Evolutionary conservation across 2,888 invertebrate genomes (phyloP), one percentile per base, ranked within the genome.

Genomic region (Rapana venosa): DNA sequence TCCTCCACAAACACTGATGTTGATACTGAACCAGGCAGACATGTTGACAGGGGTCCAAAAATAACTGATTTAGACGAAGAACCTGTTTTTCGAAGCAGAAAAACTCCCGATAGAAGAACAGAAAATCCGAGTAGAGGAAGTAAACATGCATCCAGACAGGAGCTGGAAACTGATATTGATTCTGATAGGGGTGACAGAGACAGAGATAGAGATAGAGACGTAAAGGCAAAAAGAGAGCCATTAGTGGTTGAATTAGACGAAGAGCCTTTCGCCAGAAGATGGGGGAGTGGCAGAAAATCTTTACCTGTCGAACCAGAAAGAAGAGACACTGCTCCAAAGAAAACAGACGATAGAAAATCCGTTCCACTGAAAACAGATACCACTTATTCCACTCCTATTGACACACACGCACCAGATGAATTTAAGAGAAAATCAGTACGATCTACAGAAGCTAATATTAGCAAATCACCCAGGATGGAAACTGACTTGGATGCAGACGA

Each of bases 221-320:
- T 83, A 26, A 83, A 83, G 81, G 15, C 26, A 8, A 83, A 83
- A 83, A 11, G 36, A 13, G 26, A 83, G 4, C 81, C 81, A 0
- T 11, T 83, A 6, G 17, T 83, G n/a, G 84, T 58, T 8, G 84
- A 85, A 30, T n/a, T 85, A 58, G 84, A 85, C 0, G 84, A 85
- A 30, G 84, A 85, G 58, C 84, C 84, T 35, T 58, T 85, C 58
- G 56, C 30, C 47, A 47, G 81, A 58, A 85, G 84, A 85, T 22
- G 79, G 35, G 83, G 58, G n/a, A 85, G 84, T 20, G 30, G 20
- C 15, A 86, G 58, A n/a, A 30, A 6, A 4, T 58, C 61, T 17
- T 61, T 32, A 20, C 32, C 85, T 22, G 32, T 0, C 11, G 86
- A 86, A 61, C 17, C 66, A 8, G 35, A 86, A 61, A 17, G 26